Percentiles rank a stretch among this genome's conserved stretches.
Evolutionary conservation across 2,888 invertebrate species (phyloP).

Genomic region (Cheilosia urbana): DNA sequence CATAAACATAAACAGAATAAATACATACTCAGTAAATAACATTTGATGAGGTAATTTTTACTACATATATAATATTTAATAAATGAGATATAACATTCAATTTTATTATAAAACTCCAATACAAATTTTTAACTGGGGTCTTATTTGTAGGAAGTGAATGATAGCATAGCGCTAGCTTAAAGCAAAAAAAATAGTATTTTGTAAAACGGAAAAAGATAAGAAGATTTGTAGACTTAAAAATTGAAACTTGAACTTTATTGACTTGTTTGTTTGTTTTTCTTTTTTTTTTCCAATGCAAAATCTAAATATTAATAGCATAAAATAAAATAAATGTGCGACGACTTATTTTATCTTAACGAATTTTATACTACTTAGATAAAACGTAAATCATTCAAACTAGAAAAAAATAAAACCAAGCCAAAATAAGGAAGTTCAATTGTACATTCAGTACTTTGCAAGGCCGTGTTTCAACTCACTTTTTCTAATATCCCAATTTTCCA

Average conservation of each 20-base stretch:
- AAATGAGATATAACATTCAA: slow-evolving; percentile 51
- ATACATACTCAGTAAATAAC: slow-evolving; percentile 50
- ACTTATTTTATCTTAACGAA: slow-evolving; percentile 65
- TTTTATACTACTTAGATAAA: slow-evolving; percentile 71
- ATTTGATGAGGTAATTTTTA: slow-evolving; percentile 32
- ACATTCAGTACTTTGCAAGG: slow-evolving; percentile 13
- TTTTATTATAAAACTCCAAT: slow-evolving; percentile 32
- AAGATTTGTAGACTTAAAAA: slow-evolving; percentile 45
- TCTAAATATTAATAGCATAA: slow-evolving; percentile 38
- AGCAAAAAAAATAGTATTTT: slow-evolving; percentile 51
- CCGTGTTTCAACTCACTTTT: too few relatives aligned
- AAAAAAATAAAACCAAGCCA: slow-evolving; percentile 20
- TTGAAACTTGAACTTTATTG: slow-evolving; percentile 33
- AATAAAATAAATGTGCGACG: slow-evolving; percentile 12
- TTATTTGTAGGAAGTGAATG: slow-evolving; percentile 44
- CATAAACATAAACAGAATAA: slow-evolving; percentile 44
- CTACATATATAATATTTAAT: slow-evolving; percentile 35
- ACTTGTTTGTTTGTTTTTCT: slow-evolving; percentile 25
- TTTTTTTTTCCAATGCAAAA: slow-evolving; percentile 39
- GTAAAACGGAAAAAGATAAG: slow-evolving; percentile 27
- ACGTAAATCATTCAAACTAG: slow-evolving; percentile 37
- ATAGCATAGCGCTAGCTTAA: slow-evolving; percentile 38
- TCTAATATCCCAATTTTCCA: too few relatives aligned
- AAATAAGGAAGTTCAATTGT: slow-evolving; percentile 35
- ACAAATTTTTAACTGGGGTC: background rate